Conservation (phyloP, 2,888 invertebrate species). For the Pseudococcus jackbeardsleyi region DNA sequence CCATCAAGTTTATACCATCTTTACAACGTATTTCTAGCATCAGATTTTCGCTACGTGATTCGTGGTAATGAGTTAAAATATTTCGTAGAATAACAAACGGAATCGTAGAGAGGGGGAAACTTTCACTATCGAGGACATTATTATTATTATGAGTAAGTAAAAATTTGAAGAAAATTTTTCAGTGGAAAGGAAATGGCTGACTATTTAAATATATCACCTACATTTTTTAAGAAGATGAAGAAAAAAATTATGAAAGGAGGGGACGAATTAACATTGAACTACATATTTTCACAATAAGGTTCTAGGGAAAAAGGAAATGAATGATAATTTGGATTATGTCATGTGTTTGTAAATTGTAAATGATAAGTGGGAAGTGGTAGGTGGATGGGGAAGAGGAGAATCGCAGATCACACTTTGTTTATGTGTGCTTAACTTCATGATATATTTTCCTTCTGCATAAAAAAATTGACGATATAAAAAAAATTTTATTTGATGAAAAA, state of each 20-base stretch:
- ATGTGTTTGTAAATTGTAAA: constrained; percentile 10
- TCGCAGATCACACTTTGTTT: background rate
- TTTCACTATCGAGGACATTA: background rate
- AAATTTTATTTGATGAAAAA: background rate
- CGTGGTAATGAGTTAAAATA: background rate
- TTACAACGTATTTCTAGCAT: background rate
- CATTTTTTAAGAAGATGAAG: background rate
- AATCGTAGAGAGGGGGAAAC: background rate
- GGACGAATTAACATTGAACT: background rate
- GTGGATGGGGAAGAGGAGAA: background rate
- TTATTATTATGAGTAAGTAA: background rate
- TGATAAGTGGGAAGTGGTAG: background rate
- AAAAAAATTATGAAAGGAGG: background rate
- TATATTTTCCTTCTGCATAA: background rate
- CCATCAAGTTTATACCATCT: background rate
- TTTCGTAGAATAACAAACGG: background rate
- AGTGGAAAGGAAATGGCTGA: background rate
- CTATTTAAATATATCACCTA: background rate
- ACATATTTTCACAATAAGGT: background rate
- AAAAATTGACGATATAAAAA: background rate
- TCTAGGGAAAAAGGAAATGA: background rate
- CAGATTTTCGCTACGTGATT: background rate
- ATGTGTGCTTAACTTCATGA: background rate
- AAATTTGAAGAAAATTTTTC: background rate
- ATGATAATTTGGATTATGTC: background rate